Percentiles rank a stretch among this genome's conserved stretches.
Evolutionary conservation across 1,140 invertebrate genomes (phyloP).

Genomic region (Tetragnatha versicolor): DNA sequence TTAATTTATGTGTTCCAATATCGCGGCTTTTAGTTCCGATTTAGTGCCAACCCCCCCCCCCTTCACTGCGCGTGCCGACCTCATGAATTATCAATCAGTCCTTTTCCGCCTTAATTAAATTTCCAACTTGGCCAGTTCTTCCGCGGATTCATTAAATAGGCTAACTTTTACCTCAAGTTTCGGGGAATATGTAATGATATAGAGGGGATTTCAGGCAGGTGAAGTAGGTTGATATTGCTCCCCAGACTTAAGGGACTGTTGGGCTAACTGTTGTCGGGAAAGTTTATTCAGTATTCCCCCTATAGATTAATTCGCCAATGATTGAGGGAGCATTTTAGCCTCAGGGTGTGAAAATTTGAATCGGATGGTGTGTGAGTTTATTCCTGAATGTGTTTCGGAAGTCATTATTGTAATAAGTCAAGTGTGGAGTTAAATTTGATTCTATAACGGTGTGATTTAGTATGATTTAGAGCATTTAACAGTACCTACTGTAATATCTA

Average conservation of each 20-base stretch:
- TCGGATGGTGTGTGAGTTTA: no score
- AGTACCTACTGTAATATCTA: no score
- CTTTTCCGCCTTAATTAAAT: conserved; percentile 40
- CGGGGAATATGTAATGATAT: conserved; percentile 16
- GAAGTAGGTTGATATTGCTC: conserved; percentile 10
- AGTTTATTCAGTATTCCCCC: no score
- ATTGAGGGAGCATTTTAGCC: no score
- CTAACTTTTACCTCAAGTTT: conserved; percentile 14
- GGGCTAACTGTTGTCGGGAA: not conserved
- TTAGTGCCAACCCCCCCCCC: conserved; percentile 10
- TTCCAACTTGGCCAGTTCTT: not conserved
- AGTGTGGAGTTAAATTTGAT: no score
- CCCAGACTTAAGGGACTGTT: not conserved
- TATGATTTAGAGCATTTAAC: no score
- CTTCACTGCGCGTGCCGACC: conserved; percentile 8
- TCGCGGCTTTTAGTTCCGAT: conserved; percentile 43
- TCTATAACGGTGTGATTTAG: no score
- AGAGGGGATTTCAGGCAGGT: conserved; percentile 1
- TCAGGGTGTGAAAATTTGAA: no score
- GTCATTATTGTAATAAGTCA: no score
- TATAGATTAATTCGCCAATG: no score
- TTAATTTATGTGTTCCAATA: conserved; percentile 53
- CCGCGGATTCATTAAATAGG: no score
- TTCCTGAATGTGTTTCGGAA: no score
- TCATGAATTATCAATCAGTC: conserved; percentile 51